These are phyloP conservation scores for Haliclona indistincta DNA, from an alignment of 37 sponge, comb jelly and placozoan species.

Conservation along the genomic window DNA sequence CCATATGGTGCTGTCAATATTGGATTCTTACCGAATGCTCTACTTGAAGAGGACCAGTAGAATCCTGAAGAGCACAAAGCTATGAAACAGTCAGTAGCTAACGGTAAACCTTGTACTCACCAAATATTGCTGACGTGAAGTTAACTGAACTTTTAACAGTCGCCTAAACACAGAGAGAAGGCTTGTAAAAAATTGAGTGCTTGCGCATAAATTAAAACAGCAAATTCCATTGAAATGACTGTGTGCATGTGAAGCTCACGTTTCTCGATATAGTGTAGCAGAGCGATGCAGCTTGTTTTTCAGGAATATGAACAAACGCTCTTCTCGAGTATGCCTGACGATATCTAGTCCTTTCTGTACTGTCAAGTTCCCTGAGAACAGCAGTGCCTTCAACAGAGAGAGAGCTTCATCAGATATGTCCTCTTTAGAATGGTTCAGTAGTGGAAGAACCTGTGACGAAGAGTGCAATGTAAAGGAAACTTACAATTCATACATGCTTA, in stretches of 20 bases:
- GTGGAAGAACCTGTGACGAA: slow-evolving; percentile 43
- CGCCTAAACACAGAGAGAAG: neutral
- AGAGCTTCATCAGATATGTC: slow-evolving; percentile 36
- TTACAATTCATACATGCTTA: neutral
- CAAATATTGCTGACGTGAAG: neutral
- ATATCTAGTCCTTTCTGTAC: slow-evolving; percentile 21
- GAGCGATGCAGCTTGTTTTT: slow-evolving; percentile 11
- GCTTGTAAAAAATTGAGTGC: too few species aligned
- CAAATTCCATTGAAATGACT: neutral
- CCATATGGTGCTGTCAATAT: too few species aligned
- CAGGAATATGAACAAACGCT: slow-evolving; percentile 23
- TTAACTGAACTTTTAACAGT: neutral
- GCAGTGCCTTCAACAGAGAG: slow-evolving; percentile 32
- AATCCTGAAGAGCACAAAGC: too few species aligned
- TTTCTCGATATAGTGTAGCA: slow-evolving; percentile 16
- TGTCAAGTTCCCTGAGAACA: slow-evolving; percentile 27
- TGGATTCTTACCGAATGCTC: too few species aligned
- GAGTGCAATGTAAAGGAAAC: neutral
- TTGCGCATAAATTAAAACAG: neutral
- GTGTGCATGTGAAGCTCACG: slow-evolving; percentile 3
- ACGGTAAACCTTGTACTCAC: too few species aligned
- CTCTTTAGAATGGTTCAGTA: slow-evolving; percentile 49
- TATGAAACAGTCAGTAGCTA: too few species aligned
- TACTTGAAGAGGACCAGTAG: too few species aligned
- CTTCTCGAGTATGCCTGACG: slow-evolving; percentile 35